Base-by-base conservation (phyloP, 2,888 invertebrate genomes). In the Papilio elwesi region DNA sequence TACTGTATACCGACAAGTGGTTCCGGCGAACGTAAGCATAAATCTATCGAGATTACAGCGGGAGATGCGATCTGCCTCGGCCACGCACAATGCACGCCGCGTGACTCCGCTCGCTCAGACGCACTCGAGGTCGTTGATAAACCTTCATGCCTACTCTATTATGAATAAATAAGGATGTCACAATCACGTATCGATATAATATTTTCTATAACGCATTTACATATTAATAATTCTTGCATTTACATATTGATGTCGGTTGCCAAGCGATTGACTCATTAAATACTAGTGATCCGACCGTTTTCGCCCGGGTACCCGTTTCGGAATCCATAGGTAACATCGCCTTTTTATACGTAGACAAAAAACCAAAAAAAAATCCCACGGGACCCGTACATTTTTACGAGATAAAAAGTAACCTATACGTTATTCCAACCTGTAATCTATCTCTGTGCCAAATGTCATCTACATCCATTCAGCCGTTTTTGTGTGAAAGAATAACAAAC, bases 41-140 rank as follows among this genome's bases (percentile, higher is more conserved):
- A 75, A 77, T 74, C 75, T 78, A 78, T 77, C 78, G 80, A 82
- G 78, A 82, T 83, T 82, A 78, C 80, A 66, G 26, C 26, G 66
- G 48, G 77, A 76, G 82, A 85, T 85, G 78, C 81, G 79, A 84
- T 85, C 83, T 80, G 72, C 64, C 55, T 68, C 76, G 77, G 80
- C 78, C 78, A 79, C 73, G 79, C 83, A 84, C 83, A 83, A 83
- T 83, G 79, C 76, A 76, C 78, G 72, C 77, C 74, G 57, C 74
- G 73, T 76, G 75, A 75, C 80, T 80, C 80, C 83, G 83, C 82
- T 83, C 83, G 82, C 80, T 74, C 78, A 68, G 68, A 74, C 63
- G 55, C 71, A 64, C 77, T 77, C 82, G 83, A 85, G 85, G 84
- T 79, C 83, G 74, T 43, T 64, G 67, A 74, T 69, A 74, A 75